Percentiles rank a stretch among this genome's conserved stretches.
phyloP scores from a whole-genome alignment of 2,113 vertebrate species.

The Eulacestoma nigropectus region DNA sequence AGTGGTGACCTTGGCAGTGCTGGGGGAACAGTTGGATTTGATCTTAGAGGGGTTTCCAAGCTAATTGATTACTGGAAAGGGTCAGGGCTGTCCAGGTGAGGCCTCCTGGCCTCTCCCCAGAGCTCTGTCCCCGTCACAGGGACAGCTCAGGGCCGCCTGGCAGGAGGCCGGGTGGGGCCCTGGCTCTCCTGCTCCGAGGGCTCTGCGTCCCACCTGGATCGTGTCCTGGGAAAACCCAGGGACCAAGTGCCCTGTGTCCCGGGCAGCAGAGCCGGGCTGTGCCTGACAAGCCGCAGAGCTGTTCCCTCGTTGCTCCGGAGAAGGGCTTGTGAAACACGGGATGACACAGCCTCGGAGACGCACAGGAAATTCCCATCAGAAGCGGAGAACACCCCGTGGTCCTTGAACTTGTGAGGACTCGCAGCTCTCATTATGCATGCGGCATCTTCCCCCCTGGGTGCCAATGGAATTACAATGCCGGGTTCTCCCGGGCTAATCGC shows the following conservation, averaged over 20 bases:
- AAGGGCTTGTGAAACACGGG: not conserved
- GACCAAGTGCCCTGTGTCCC: rapidly evolving
- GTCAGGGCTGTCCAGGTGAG: not conserved
- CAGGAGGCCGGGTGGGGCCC: no score
- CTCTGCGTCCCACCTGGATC: not conserved
- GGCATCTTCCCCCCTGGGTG: not conserved
- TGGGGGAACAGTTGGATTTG: not conserved
- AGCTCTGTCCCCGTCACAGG: rapidly evolving
- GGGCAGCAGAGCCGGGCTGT: not conserved
- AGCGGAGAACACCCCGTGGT: not conserved
- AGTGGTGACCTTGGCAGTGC: not conserved
- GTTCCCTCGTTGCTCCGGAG: not conserved
- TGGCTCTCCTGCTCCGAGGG: not conserved
- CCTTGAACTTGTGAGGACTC: not conserved
- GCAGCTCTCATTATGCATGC: not conserved
- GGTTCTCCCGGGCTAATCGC: not conserved
- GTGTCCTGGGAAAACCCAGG: rapidly evolving
- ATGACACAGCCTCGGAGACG: not conserved
- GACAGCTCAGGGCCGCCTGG: not conserved
- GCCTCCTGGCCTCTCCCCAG: not conserved
- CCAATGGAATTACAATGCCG: not conserved
- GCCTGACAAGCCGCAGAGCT: not conserved
- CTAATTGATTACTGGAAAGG: rapidly evolving
- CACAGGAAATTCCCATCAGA: not conserved
- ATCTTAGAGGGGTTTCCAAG: not conserved